A percentile compares a stretch with the other conserved stretches of the same genome.
Conservation (phyloP, 2,113 vertebrate species). For the Theristicus caerulescens region DNA sequence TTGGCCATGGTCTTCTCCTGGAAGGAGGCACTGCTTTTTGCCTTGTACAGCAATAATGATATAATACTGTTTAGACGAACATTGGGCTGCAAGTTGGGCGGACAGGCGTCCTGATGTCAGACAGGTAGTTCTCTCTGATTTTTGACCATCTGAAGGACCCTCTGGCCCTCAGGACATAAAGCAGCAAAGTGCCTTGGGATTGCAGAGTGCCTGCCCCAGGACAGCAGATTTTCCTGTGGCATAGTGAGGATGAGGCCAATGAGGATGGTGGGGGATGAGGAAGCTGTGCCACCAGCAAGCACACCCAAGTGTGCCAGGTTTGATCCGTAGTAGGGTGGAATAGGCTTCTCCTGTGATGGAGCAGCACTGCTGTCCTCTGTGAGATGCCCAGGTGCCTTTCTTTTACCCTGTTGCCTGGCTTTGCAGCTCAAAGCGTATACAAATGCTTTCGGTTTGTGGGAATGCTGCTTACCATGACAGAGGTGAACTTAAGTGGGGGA, state of each 20-base stretch:
- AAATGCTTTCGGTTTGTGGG: neutral
- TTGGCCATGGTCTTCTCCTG: neutral
- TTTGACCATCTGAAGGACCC: neutral
- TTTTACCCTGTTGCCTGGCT: neutral
- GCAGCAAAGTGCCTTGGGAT: neutral
- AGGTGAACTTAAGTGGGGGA: neutral
- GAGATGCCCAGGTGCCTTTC: neutral
- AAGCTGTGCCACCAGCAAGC: neutral
- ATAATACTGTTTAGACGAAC: too few relatives aligned
- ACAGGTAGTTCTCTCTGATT: neutral
- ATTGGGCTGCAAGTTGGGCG: neutral
- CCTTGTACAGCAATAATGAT: neutral
- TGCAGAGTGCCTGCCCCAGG: too few relatives aligned
- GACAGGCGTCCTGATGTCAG: neutral
- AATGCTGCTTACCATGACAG: neutral
- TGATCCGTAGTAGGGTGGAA: neutral
- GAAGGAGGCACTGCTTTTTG: neutral
- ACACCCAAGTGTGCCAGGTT: neutral
- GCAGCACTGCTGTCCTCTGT: neutral
- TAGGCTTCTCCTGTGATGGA: neutral
- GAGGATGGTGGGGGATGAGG: neutral
- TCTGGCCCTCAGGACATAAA: neutral
- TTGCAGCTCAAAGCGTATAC: neutral
- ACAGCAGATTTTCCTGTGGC: neutral
- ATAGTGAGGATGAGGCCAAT: fast-evolving